A percentile compares a stretch with the other conserved stretches of the same genome.
These are phyloP conservation scores for Myotis planiceps DNA, from an alignment of 2,797 vertebrate species.

Conservation along the genomic window DNA sequence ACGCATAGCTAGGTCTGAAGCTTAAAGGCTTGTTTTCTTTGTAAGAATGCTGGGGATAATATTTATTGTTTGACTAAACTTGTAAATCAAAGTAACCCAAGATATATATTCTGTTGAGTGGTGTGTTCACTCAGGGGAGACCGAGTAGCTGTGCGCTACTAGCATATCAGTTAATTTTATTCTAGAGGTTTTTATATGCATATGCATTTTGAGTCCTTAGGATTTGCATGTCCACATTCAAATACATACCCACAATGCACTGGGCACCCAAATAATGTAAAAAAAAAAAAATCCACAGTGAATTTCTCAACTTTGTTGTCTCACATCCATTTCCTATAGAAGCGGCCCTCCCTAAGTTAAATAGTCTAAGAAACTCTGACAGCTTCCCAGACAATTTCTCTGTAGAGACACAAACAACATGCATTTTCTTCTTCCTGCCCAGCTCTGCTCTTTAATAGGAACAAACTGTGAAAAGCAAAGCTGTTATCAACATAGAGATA, in stretches of 20 bases:
- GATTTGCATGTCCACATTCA: neutral
- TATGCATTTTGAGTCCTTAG: neutral
- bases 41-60: neutral
- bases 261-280: neutral
- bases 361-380: conserved; percentile 55
- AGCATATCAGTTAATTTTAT: conserved; percentile 34
- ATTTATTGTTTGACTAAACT: neutral
- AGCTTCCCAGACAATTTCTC: conserved; percentile 62
- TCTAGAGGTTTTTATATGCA: conserved; percentile 2
- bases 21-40: neutral
- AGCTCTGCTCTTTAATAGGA: conserved; percentile 67
- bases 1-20: neutral
- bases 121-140: neutral
- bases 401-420: conserved; percentile 51
- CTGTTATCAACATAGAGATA: conserved; percentile 51
- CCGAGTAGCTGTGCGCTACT: neutral
- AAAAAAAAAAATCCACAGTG: neutral
- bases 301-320: conserved; percentile 27
- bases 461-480: conserved; percentile 66
- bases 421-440: conserved; percentile 51
- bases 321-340: conserved; percentile 53
- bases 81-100: conserved; percentile 18
- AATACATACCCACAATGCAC: neutral
- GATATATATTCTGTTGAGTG: neutral
- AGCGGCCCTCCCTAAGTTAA: conserved; percentile 49